Base-by-base conservation (phyloP, 2,113 vertebrate genomes). In the Climacteris rufus region DNA sequence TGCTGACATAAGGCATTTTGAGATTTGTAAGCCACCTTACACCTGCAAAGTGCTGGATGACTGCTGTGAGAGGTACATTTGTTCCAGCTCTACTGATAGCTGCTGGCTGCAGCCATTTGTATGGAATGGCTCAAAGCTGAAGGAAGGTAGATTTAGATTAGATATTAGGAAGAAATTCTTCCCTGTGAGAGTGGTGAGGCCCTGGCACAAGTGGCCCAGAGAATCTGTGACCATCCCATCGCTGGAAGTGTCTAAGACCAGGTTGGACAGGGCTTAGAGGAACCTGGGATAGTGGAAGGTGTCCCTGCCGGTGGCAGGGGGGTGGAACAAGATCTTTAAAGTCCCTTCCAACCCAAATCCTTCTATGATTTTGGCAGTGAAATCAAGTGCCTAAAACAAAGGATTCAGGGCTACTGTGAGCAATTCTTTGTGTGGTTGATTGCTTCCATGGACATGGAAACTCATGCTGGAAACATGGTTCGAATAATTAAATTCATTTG, bases 401-500 rank as follows among this genome's bases (percentile, higher is more conserved):
- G 30, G 35, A 52, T n/a, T 66, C 83, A 0, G 57, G 63, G 82
- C 90, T 95, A 77, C 84, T 61, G 50, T 75, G 57, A 50, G 45
- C 23, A 61, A 35, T 76, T 68, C 25, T 89, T 91, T 84, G 44
- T 66, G 68, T 49, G 85, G 28, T 2, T 13, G 59, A 42, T 82
- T 84, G 52, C 60, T 87, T 91, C 91, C 30, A 44, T 44, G 69
- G 84, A 79, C 39, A 23, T 27, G 53, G 69, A 81, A 92, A 87
- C 9, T 78, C 42, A 31, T 33, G n/a, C 47, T 74, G 59, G 52
- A 93, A 97, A 74, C 50, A 17, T 66, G 70, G 54, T 88, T 91
- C 64, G 85, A 93, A 80, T 95, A 33, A 88, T 69, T 87, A 76
- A 70, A 79, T 76, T 94, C 27, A 37, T 91, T 87, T 90, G 78